These are phyloP conservation scores for Notarius quadriscutis DNA, from an alignment of 2,113 vertebrate genomes.

Conservation along the genomic window DNA sequence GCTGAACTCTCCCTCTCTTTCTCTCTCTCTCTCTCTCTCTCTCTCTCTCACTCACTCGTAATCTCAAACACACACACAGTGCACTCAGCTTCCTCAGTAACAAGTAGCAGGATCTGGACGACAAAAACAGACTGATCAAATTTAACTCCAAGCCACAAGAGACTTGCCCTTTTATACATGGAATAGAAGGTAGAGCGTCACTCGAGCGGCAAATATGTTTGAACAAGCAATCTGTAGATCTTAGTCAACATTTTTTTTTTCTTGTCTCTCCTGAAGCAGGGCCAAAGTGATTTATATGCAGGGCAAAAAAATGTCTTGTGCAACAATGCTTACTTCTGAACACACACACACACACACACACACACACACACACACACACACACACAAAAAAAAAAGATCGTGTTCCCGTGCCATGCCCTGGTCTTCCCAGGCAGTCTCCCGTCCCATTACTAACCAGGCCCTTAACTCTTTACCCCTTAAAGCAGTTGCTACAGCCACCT, in stretches of 20 bases:
- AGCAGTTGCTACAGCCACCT: no score
- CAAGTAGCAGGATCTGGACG: background rate
- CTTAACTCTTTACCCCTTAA: no score
- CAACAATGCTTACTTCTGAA: background rate
- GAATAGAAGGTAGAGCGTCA: no score
- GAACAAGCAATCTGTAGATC: background rate
- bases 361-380: no score
- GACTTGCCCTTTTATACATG: background rate
- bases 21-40: conserved; percentile 8
- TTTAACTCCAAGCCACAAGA: background rate
- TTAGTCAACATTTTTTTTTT: no score
- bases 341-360: no score
- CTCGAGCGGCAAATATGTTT: background rate
- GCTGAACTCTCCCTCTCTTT: background rate
- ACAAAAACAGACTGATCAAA: background rate
- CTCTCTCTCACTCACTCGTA: background rate
- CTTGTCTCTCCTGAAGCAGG: background rate
- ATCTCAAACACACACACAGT: conserved; percentile 28
- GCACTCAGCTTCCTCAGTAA: conserved; percentile 2
- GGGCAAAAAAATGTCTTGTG: background rate
- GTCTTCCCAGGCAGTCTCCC: no score
- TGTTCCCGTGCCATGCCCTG: no score
- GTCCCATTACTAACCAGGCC: no score
- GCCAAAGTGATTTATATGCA: background rate
- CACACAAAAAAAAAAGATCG: background rate